phyloP scores from a whole-genome alignment of 1,140 invertebrate genomes.

The Physella acuta region DNA sequence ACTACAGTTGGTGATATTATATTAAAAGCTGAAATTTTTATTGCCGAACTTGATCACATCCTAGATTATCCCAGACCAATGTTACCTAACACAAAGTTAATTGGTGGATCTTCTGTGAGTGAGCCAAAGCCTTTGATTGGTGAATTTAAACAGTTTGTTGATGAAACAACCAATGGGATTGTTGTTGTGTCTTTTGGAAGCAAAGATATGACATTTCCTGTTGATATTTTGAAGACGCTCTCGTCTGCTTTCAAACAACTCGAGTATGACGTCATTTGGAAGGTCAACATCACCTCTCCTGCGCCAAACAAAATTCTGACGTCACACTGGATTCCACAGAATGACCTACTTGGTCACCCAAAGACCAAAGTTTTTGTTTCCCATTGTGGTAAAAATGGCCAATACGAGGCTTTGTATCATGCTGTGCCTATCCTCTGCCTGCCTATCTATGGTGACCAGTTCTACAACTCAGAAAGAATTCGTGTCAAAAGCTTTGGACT shows the following conservation, averaged over 20 bases:
- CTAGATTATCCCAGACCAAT: slow-evolving; percentile 34
- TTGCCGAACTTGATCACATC: slow-evolving; percentile 35
- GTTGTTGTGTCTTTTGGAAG: slow-evolving; percentile 36
- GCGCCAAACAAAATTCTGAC: slow-evolving; percentile 18
- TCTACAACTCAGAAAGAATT: slow-evolving; percentile 30
- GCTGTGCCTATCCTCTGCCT: slow-evolving; percentile 64
- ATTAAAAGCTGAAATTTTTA: slow-evolving; percentile 22
- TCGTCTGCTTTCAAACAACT: slow-evolving; percentile 13
- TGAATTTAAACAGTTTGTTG: slow-evolving; percentile 23
- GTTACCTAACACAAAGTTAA: slow-evolving; percentile 35
- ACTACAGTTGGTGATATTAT: slow-evolving; percentile 3
- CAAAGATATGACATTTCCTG: slow-evolving; percentile 10
- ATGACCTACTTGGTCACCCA: slow-evolving; percentile 26
- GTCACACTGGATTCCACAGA: slow-evolving; percentile 29
- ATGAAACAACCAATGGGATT: slow-evolving; percentile 19
- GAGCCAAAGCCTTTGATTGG: slow-evolving; percentile 20
- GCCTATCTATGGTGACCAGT: slow-evolving; percentile 62
- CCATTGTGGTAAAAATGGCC: slow-evolving; percentile 42
- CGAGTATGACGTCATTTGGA: slow-evolving; percentile 17
- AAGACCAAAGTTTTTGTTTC: slow-evolving; percentile 38
- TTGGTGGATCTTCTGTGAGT: slow-evolving; percentile 32
- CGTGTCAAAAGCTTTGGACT: slow-evolving; percentile 26
- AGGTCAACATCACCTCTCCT: slow-evolving; percentile 8
- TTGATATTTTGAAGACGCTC: slow-evolving; percentile 20
- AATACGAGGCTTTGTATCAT: slow-evolving; percentile 40